Percentiles rank a stretch among this genome's conserved stretches.
Conservation (phyloP, 2,113 vertebrate genomes). For the Oxygymnocypris stewartii region DNA sequence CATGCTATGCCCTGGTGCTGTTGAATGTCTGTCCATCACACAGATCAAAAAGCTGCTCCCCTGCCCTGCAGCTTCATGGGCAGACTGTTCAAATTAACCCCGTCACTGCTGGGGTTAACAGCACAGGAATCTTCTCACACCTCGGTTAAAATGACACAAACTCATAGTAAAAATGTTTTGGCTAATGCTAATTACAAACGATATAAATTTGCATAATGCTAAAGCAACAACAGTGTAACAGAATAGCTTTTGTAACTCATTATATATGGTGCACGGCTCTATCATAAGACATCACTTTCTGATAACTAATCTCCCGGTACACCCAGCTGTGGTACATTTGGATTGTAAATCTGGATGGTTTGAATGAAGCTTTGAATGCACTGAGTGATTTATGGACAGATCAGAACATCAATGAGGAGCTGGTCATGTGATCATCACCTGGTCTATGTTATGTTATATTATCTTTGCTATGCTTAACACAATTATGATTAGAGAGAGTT, state of each 20-base stretch:
- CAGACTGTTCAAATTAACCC: constrained; percentile 49
- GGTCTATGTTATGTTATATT: neutral
- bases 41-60: constrained; percentile 57
- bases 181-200: constrained; percentile 2
- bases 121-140: constrained; percentile 20
- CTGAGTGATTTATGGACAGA: neutral
- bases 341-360: constrained; percentile 29
- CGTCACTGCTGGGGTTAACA: constrained; percentile 42
- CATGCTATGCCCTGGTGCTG: constrained; percentile 43
- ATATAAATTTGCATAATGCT: constrained; percentile 10
- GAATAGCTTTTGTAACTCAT: neutral
- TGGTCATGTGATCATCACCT: constrained; percentile 14
- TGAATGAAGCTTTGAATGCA: constrained; percentile 28
- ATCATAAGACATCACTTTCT: neutral
- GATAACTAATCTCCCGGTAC: neutral
- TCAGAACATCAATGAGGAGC: neutral
- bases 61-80: constrained; percentile 48
- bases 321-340: constrained; percentile 19
- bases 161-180: constrained; percentile 14
- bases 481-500: neutral
- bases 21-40: constrained; percentile 56
- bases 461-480: neutral
- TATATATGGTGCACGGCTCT: neutral
- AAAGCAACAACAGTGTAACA: neutral
- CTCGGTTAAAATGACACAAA: constrained; percentile 9